These are phyloP conservation scores for Chaetogeoica ovagalla DNA, from an alignment of 2,888 invertebrate genomes.

Conservation along the genomic window DNA sequence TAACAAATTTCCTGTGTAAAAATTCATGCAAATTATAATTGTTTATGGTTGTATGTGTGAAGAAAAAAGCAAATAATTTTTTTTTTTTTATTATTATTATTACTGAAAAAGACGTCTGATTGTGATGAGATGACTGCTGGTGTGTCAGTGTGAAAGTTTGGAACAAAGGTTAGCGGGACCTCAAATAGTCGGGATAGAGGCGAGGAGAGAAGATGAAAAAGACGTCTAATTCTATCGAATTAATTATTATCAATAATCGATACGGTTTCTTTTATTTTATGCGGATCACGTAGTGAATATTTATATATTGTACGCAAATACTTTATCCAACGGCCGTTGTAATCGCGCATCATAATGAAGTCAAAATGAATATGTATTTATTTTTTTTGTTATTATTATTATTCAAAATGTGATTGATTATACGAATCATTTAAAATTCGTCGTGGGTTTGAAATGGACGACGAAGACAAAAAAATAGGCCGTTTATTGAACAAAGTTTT, in stretches of 20 bases:
- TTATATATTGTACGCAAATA: not conserved
- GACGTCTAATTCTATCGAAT: not conserved
- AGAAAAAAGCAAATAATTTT: constrained; percentile 3
- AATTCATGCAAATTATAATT: constrained; percentile 7
- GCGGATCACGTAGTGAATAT: not conserved
- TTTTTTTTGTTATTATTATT: constrained; percentile 10
- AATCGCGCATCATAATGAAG: constrained; percentile 13
- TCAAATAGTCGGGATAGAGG: no score
- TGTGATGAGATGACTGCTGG: no score
- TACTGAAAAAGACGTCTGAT: not conserved
- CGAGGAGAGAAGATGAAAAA: no score
- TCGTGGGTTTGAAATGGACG: not conserved
- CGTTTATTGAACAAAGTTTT: not conserved
- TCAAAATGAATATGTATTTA: constrained; percentile 3
- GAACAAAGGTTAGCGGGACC: no score
- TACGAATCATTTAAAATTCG: constrained; percentile 28
- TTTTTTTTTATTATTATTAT: no score
- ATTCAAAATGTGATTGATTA: constrained; percentile 1
- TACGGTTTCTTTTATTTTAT: not conserved
- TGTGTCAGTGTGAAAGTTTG: no score
- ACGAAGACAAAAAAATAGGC: constrained; percentile 24
- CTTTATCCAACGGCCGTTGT: not conserved
- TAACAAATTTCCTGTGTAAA: not conserved
- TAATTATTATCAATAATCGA: constrained; percentile 19
- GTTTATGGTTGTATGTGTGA: not conserved